Evolutionary conservation across 1,140 invertebrate species (phyloP), one percentile per base, ranked within the genome.

Genomic region (Drosophila arawakana): DNA sequence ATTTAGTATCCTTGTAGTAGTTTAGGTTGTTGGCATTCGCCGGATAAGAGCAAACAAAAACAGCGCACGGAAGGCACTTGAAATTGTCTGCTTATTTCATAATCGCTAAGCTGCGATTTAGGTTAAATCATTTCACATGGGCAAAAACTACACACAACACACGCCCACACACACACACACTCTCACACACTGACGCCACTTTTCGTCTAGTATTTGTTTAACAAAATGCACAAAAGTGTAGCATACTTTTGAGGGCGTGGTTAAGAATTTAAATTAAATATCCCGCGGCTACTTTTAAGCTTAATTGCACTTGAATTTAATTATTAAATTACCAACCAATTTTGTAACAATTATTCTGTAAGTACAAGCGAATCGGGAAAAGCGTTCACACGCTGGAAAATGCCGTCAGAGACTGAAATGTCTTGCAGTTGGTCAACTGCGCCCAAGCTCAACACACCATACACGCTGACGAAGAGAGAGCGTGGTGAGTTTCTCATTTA

Each of bases 11-110:
- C 6, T 30, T 30, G 25, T 30, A 30, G 39, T 60, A 39, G 18
- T 65, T 35, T 10, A 47, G 13, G 46, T 52, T 58, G 54, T 54
- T 65, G 25, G 41, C 46, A 30, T 39, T 59, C 8, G 13, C 66
- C 50, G 70, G 62, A 44, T 54, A 35, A 62, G 3, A 58, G 43
- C 25, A 50, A 44, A 68, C 6, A 47, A 60, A 43, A 57, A 82
- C 13, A 50, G 50, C 44, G 50, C 44, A 54, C 25, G 8, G 37
- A 43, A 37, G n/a, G 18, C 44, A 52, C 43, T 54, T 11, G 43
- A 84, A 86, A 68, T 49, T 55, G 60, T 71, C 59, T 76, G 67
- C 75, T 78, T 89, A 89, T 89, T 89, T 89, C 84, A 89, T 89
- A 89, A 89, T 84, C 84, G 78, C 54, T 37, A 49, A 41, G 43